Evolutionary conservation across 2,113 vertebrate genomes (phyloP), one percentile per base, ranked within the genome.

Genomic region (Seriola rivoliana): DNA sequence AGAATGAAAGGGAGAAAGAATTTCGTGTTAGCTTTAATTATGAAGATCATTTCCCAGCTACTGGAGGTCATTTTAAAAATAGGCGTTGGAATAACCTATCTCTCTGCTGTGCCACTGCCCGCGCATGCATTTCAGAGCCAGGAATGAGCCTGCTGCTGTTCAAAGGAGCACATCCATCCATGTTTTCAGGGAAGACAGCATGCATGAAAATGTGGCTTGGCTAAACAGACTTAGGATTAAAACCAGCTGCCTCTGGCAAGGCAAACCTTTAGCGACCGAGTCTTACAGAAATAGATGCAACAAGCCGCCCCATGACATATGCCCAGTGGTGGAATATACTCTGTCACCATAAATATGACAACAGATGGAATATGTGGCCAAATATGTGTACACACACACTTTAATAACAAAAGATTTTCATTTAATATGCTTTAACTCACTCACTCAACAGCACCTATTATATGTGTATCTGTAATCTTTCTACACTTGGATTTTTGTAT

Each of bases 141-240:
- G 82, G 23, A 78, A 81, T 48, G 71, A 82, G 68, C 71, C 69
- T 72, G 79, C 83, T 80, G 62, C 84, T 82, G 69, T 85, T 90
- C 82, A 83, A 69, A 86, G 86, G 55, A 85, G 76, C 63, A 74
- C 73, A 85, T 84, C 75, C 75, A 75, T 80, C 82, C 58, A 6
- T 82, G 81, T 73, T 78, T 73, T 78, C 75, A 40, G 80, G 81
- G 60, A 74, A 77, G 79, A 82, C 72, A 63, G 80, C 65, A 63
- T 55, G 81, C 87, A 88, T 80, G 68, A 81, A 88, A 89, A 90
- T 80, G 75, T 68, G 66, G 48, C 59, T 85, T 75, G 78, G 80
- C 82, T 82, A 63, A 88, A 82, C 64, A 66, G 84, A 89, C 4
- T 65, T 63, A 42, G 77, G 84, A 91, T 89, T 77, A 89, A 80